Conservation (phyloP, 2,888 invertebrate genomes). For the Eristalis tenax region DNA sequence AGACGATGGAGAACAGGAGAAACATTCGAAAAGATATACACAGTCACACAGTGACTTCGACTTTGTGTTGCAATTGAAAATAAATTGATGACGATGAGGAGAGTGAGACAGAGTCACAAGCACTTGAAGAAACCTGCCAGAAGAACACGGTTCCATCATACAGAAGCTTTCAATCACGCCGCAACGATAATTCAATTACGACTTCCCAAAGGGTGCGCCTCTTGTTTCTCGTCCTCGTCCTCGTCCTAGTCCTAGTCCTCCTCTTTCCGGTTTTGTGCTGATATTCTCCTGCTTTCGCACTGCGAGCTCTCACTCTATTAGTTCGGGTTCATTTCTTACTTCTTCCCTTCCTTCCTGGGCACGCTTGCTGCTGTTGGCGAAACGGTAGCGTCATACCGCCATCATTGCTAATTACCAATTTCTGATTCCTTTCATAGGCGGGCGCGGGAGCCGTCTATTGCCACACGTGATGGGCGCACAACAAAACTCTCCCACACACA, state of each 20-base stretch:
- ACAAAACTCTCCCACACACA: constrained; percentile 18
- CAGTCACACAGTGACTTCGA: neutral
- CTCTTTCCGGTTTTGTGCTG: neutral
- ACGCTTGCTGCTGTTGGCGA: neutral
- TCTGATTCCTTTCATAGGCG: constrained; percentile 55
- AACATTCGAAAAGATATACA: neutral
- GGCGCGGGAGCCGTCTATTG: neutral
- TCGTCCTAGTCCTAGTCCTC: neutral
- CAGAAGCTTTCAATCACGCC: constrained; percentile 60
- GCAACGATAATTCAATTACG: constrained; percentile 62
- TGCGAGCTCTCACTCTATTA: neutral
- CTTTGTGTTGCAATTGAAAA: constrained; percentile 12
- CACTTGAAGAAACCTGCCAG: constrained; percentile 22
- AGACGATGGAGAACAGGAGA: constrained; percentile 36
- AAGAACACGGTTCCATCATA: neutral
- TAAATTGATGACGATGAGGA: constrained; percentile 23
- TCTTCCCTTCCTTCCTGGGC: neutral
- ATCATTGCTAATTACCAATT: constrained; percentile 60
- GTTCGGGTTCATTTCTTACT: constrained; percentile 1
- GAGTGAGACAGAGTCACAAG: neutral
- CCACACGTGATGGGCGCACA: constrained; percentile 55
- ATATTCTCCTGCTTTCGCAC: neutral
- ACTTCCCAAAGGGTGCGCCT: constrained; percentile 26
- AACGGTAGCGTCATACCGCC: neutral
- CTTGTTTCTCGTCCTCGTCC: constrained; percentile 10